Evolutionary conservation across 1,140 invertebrate genomes (phyloP), one percentile per base, ranked within the genome.

Genomic region (Phenacoccus solenopsis): DNA sequence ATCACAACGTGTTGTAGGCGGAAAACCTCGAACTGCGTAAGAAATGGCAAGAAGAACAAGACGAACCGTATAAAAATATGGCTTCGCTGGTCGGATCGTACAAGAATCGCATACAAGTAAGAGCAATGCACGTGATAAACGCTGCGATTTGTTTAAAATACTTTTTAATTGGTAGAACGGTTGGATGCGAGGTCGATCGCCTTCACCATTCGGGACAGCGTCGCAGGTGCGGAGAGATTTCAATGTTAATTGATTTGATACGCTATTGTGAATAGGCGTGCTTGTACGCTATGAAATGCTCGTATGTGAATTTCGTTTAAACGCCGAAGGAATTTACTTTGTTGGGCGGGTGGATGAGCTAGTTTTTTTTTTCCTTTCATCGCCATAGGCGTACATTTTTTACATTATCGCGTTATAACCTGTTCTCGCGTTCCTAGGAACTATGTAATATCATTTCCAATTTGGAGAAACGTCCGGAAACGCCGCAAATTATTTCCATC

Each of bases 1-100:
- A n/a, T n/a, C n/a, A n/a, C n/a, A n/a, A n/a, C n/a, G n/a, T n/a
- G n/a, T 9, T 64, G 59, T 64, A 64, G 59, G 59, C 59, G 25
- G 59, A 64, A 24, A 64, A 64, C 16, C 22, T 64, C 25, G 59
- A 64, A 25, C 25, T 64, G 25, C 59, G 59, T 64, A 64, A 64
- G 25, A 20, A 64, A 27, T 64, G 59, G 59, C 22, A 64, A 64
- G 59, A 64, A 25, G 59, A 64, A 5, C 10, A 64, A 64, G 25
- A 64, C 16, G 59, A 24, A 24, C 59, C 59, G 21, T 64, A 64
- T 27, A 27, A 64, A 27, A 25, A 24, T 24, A 64, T 64, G 59
- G 59, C 59, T 64, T 24, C 59, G 2, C 20, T 64, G 25, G 22
- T 64, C 22, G 59, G 25, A 64, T 64, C 59, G 59, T 27, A 64